Conservation (phyloP, 2,888 invertebrate species). For the Acronicta psi region DNA sequence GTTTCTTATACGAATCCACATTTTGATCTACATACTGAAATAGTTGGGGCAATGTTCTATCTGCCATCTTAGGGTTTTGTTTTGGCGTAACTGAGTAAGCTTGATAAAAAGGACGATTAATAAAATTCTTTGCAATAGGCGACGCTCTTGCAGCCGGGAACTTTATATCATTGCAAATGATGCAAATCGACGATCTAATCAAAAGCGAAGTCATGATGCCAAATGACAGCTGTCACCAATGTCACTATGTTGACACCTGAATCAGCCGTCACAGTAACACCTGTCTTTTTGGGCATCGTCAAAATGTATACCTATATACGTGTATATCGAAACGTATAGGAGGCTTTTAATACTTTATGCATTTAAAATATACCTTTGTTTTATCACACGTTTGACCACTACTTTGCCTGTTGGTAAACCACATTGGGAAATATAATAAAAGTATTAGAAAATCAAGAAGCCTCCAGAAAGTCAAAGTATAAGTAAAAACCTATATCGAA, state of each 20-base stretch:
- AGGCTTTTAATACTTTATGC: too few species aligned
- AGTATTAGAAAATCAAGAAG: too few species aligned
- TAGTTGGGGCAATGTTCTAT: conserved; percentile 77
- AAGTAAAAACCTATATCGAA: too few species aligned
- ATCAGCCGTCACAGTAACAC: neutral
- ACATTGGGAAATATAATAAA: too few species aligned
- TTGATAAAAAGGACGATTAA: conserved; percentile 51
- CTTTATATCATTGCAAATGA: conserved; percentile 65
- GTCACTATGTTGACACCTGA: conserved; percentile 41
- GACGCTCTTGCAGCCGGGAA: conserved; percentile 61
- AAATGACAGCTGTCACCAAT: conserved; percentile 34
- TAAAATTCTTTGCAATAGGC: conserved; percentile 51
- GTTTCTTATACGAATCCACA: conserved; percentile 92
- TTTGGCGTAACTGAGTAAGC: conserved; percentile 65
- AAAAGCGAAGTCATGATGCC: conserved; percentile 56
- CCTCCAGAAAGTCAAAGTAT: too few species aligned
- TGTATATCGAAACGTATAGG: too few species aligned
- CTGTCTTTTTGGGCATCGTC: neutral
- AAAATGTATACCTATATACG: too few species aligned
- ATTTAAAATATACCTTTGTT: too few species aligned
- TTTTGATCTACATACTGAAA: conserved; percentile 94
- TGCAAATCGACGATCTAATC: conserved; percentile 65
- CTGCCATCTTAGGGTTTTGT: conserved; percentile 76
- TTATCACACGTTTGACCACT: too few species aligned
- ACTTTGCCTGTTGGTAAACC: too few species aligned